Percentiles rank a stretch among this genome's conserved stretches.
Evolutionary conservation across 2,113 vertebrate genomes (phyloP).

Genomic region (Ardeotis arabs): DNA sequence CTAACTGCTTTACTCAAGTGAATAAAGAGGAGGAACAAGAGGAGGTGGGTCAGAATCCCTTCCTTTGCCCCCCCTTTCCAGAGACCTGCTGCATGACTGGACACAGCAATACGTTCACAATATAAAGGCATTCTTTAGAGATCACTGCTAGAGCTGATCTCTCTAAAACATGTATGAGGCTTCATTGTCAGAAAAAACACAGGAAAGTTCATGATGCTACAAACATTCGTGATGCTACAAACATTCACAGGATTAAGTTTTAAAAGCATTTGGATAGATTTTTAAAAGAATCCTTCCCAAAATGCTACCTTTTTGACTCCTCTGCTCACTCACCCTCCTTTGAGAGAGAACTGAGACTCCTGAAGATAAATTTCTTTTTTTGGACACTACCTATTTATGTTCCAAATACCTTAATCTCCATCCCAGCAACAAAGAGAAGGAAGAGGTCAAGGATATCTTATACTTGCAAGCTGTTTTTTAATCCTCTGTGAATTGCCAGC

Average conservation of each 20-base stretch:
- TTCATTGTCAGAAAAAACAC: not conserved
- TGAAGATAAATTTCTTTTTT: not conserved
- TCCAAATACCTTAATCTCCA: slow-evolving; percentile 15
- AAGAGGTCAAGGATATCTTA: not conserved
- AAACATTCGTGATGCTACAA: not conserved
- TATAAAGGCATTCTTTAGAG: not conserved
- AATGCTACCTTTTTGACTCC: not conserved
- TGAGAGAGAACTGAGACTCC: not conserved
- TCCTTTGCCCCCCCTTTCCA: not conserved
- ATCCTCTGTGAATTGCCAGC: not conserved
- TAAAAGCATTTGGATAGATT: not conserved
- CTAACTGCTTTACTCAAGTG: not conserved
- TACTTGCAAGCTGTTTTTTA: not conserved
- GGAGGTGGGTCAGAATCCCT: not conserved
- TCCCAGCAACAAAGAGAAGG: slow-evolving; percentile 9
- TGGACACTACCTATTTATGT: not conserved
- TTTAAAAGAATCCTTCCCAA: not conserved
- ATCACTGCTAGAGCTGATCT: not conserved
- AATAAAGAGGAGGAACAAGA: not conserved
- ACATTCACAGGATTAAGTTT: not conserved
- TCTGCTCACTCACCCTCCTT: not conserved
- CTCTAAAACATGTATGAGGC: not conserved
- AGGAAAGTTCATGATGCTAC: not conserved
- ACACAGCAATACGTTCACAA: not conserved
- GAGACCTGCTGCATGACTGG: not conserved